These are phyloP conservation scores for Torymus aiolomorphi DNA, from an alignment of 2,888 invertebrate genomes.

Conservation along the genomic window DNA sequence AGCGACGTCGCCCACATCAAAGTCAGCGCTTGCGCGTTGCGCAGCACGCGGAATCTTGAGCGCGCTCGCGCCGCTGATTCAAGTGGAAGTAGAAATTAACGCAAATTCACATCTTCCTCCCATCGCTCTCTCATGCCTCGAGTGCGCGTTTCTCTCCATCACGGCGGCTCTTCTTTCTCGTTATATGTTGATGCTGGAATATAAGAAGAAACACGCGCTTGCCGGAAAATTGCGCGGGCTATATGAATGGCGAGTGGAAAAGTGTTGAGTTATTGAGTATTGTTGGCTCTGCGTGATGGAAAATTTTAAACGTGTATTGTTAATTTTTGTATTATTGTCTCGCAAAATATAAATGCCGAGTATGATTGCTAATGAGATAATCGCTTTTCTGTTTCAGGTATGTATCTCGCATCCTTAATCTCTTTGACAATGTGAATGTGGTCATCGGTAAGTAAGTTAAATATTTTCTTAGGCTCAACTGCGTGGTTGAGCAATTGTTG, in stretches of 20 bases:
- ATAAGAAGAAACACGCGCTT: too few species aligned
- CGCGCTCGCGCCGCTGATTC: slow-evolving; percentile 5
- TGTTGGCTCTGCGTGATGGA: too few species aligned
- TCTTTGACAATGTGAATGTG: not conserved
- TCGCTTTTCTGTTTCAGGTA: slow-evolving; percentile 45
- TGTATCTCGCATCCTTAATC: slow-evolving; percentile 22
- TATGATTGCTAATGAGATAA: not conserved
- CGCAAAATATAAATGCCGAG: too few species aligned
- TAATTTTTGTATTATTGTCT: too few species aligned
- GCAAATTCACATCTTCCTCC: slow-evolving; percentile 55
- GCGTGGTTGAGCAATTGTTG: too few species aligned
- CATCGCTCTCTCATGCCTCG: slow-evolving; percentile 12
- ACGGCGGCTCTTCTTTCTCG: not conserved
- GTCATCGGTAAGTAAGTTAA: too few species aligned
- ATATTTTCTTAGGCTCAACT: too few species aligned
- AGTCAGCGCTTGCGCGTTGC: slow-evolving; percentile 21
- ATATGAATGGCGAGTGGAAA: too few species aligned
- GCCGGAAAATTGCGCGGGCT: too few species aligned
- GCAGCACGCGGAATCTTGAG: slow-evolving; percentile 30
- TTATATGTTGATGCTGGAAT: too few species aligned
- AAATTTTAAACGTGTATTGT: too few species aligned
- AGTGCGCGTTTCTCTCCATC: slow-evolving; percentile 22
- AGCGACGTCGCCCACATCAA: slow-evolving; percentile 45
- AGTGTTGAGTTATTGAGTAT: too few species aligned
- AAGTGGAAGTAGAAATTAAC: slow-evolving; percentile 53